These are phyloP conservation scores for Dipodomys stephensi DNA, from an alignment of 2,113 vertebrate genomes.

Conservation along the genomic window DNA sequence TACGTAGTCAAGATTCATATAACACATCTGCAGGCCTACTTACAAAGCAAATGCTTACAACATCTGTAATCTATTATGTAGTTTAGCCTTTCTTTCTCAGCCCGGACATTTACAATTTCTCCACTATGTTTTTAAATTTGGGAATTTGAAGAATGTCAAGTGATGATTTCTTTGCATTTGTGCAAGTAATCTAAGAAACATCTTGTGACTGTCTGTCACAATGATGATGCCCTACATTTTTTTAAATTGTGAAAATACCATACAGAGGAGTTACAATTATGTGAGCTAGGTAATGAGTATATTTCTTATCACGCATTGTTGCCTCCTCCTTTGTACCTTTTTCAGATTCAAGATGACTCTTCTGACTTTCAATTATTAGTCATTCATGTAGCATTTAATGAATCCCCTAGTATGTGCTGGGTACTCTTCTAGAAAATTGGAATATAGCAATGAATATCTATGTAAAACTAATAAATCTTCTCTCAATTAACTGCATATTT, in stretches of 20 bases:
- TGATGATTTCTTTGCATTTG: conserved; percentile 46
- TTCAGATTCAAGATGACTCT: conserved; percentile 37
- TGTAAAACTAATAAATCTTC: background rate
- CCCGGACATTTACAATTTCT: background rate
- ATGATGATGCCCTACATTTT: background rate
- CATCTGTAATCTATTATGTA: conserved; percentile 30
- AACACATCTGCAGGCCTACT: background rate
- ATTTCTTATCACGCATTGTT: too few species aligned
- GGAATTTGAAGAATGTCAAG: conserved; percentile 33
- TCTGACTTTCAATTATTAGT: conserved; percentile 25
- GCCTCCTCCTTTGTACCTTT: background rate
- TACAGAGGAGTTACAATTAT: too few species aligned
- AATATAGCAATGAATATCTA: background rate
- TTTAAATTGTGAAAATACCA: too few species aligned
- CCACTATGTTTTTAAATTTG: background rate
- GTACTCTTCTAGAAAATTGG: background rate
- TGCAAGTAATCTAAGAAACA: conserved; percentile 13
- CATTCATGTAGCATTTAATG: background rate
- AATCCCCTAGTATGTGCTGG: background rate
- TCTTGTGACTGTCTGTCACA: background rate
- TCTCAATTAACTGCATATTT: background rate
- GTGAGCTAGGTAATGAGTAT: too few species aligned
- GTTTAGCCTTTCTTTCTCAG: background rate
- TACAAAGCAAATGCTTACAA: background rate
- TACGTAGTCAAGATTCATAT: conserved; percentile 17